Evolutionary conservation across 2,888 invertebrate genomes (phyloP).

Genomic region (Lasius fuliginosus): DNA sequence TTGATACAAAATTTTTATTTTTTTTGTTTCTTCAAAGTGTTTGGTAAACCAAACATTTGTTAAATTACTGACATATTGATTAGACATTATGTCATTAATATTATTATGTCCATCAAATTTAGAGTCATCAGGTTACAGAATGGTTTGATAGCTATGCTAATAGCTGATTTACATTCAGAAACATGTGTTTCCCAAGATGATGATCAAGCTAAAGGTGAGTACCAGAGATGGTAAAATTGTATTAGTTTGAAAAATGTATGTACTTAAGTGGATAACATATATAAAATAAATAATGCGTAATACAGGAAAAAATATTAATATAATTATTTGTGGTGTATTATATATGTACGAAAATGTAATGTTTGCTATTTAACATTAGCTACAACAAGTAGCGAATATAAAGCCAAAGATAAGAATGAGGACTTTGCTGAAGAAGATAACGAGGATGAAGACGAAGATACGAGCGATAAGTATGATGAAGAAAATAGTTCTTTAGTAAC

Average conservation of each 20-base stretch:
- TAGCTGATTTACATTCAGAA: constrained; percentile 88
- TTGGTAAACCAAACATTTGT: not conserved
- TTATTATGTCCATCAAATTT: constrained; percentile 65
- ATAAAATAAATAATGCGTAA: not conserved
- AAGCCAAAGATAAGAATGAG: constrained; percentile 72
- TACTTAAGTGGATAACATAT: not conserved
- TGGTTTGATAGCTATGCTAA: constrained; percentile 91
- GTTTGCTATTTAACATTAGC: constrained; percentile 23
- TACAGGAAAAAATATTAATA: not conserved
- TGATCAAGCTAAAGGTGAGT: constrained; percentile 82
- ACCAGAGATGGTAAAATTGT: not conserved
- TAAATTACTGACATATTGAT: not conserved
- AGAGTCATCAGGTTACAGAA: constrained; percentile 90
- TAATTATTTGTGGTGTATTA: not conserved
- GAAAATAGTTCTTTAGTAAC: constrained; percentile 20
- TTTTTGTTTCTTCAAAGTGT: not conserved
- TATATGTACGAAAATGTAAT: constrained; percentile 12
- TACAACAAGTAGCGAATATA: constrained; percentile 30
- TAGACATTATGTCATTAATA: not conserved
- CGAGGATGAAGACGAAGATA: constrained; percentile 52
- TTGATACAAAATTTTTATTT: not conserved
- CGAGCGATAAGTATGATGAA: constrained; percentile 31
- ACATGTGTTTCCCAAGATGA: constrained; percentile 63
- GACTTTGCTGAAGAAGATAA: constrained; percentile 33
- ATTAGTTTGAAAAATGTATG: not conserved